Conservation (phyloP, 2,113 vertebrate genomes). For the Syngnathus scovelli region DNA sequence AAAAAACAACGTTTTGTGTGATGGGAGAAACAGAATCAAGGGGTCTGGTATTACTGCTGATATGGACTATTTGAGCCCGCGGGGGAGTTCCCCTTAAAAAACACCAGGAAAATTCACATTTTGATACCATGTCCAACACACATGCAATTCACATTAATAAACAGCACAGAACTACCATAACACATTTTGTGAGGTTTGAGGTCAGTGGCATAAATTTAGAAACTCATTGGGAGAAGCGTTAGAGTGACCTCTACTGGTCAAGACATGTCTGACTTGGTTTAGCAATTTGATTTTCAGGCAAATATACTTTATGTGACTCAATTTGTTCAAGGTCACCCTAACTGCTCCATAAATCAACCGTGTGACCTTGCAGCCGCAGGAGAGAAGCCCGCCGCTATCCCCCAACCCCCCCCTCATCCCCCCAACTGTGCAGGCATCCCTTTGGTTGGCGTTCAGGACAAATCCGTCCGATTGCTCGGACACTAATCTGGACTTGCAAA, state of each 20-base stretch:
- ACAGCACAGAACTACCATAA: neutral
- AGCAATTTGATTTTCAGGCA: neutral
- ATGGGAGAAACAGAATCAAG: neutral
- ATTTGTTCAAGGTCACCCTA: conserved; percentile 16
- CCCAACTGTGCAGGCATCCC: conserved; percentile 29
- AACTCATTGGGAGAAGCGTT: conserved; percentile 12
- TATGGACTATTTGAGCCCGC: neutral
- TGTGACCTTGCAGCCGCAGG: conserved; percentile 14
- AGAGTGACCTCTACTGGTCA: conserved; percentile 46
- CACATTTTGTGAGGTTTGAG: neutral
- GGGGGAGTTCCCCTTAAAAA: neutral
- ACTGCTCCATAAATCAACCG: conserved; percentile 11
- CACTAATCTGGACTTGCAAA: conserved; percentile 51
- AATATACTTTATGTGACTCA: neutral
- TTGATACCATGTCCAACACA: neutral
- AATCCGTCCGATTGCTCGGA: conserved; percentile 58
- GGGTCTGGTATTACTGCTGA: neutral
- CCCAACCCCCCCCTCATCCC: neutral
- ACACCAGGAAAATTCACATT: neutral
- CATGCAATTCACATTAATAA: neutral
- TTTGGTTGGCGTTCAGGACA: conserved; percentile 54
- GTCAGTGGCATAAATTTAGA: neutral
- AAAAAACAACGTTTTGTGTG: neutral
- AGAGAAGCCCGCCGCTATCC: neutral
- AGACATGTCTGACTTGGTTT: neutral